Base-by-base conservation (phyloP, 1,140 invertebrate species). In the Hypsibius dujardini region DNA sequence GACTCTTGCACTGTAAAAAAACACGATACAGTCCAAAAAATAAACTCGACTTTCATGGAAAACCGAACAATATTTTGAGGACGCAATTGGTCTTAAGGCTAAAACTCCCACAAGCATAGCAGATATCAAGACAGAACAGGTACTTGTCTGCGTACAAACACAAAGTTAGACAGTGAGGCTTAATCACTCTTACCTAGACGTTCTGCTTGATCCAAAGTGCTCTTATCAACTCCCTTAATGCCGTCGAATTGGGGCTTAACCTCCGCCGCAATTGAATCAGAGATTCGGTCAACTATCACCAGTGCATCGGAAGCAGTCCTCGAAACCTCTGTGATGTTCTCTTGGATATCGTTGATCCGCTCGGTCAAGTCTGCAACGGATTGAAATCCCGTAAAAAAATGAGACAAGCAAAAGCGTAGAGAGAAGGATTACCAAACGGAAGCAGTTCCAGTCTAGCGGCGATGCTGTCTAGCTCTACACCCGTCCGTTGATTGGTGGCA, bases 401-500 rank as follows among this genome's bases (percentile, higher is more conserved):
- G 28, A 28, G 28, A 28, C 28, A 28, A 28, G 28, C 28, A 28
- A 28, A 28, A 28, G 28, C 28, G 28, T 28, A 28, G 28, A 28
- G 28, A 28, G 28, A 28, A 28, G 28, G 28, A 7, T 56, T 56
- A 56, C 50, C 50, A 56, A 56, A 12, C n/a, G 50, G 50, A 56
- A 56, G 50, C 7, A 56, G 50, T 7, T 15, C 12, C 62, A 67
- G 62, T 15, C 62, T 12, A 67, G 12, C 62, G 62, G 12, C 62
- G 40, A 67, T 67, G 12, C 40, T 67, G 42, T 67, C 62, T 40
- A 67, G 12, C 40, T 67, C 62, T 40, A 42, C 3, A 7, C 12
- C 62, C 7, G 62, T 67, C 40, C 62, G 62, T 67, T 15, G 3
- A 42, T 67, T 67, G 40, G 12, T 67, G 62, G 62, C 62, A 42